Evolutionary conservation across 2,797 vertebrate genomes (phyloP).

Genomic region (Takifugu rubripes): DNA sequence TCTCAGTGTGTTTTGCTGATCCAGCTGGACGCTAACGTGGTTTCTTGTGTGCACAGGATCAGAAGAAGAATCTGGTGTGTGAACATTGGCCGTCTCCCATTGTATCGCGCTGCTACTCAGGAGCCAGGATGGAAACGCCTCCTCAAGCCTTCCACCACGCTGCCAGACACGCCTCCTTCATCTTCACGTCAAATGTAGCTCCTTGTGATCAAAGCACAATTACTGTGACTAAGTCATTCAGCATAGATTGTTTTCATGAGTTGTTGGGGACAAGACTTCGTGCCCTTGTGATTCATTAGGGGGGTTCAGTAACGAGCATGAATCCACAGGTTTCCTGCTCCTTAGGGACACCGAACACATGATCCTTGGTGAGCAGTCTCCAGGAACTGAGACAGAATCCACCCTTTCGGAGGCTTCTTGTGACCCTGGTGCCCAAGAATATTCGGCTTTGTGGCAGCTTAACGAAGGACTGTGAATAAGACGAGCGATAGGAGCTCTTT

Average conservation of each 20-base stretch:
- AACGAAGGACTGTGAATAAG: too few relatives aligned
- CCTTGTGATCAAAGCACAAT: slow-evolving; percentile 6
- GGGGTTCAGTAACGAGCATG: slow-evolving; percentile 32
- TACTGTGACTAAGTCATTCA: slow-evolving; percentile 9
- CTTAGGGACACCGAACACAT: slow-evolving; percentile 46
- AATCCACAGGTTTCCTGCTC: slow-evolving; percentile 42
- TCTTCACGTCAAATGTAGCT: slow-evolving; percentile 2
- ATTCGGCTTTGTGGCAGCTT: too few relatives aligned
- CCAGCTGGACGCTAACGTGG: slow-evolving; percentile 22
- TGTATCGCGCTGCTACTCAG: slow-evolving; percentile 68
- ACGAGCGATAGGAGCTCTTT: too few relatives aligned
- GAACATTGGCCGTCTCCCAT: slow-evolving; percentile 76
- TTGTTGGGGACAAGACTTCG: slow-evolving; percentile 39
- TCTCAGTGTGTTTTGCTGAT: too few relatives aligned
- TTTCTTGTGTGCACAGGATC: slow-evolving; percentile 78
- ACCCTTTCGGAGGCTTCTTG: neutral
- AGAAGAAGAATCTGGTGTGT: slow-evolving; percentile 86
- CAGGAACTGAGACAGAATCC: slow-evolving; percentile 49
- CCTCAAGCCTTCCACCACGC: slow-evolving; percentile 59
- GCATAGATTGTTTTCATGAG: slow-evolving; percentile 26
- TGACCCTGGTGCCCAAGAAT: too few relatives aligned
- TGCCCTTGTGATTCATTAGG: slow-evolving; percentile 37
- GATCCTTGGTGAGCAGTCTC: slow-evolving; percentile 42
- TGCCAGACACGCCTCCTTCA: slow-evolving; percentile 39
- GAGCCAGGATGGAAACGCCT: slow-evolving; percentile 74